Base-by-base conservation (phyloP, 2,113 vertebrate species). In the Ptilorrhoa leucosticta region DNA sequence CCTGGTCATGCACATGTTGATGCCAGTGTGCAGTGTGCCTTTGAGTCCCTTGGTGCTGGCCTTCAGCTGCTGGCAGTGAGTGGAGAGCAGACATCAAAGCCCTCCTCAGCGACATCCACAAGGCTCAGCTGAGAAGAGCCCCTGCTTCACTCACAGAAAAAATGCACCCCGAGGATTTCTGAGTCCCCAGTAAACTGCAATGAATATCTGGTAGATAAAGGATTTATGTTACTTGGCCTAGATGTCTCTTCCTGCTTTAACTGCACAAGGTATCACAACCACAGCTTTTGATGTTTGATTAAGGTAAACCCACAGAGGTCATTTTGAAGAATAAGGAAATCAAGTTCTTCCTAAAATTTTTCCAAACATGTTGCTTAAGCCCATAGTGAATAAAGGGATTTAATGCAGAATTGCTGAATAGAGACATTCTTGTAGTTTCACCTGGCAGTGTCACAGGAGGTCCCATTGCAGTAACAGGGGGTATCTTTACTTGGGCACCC, bases 161-260 rank as follows among this genome's bases (percentile, higher is more conserved):
- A 81, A 75, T 0, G 2, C 35, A 23, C 0, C 2, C 1, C 0
- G 0, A 61, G 39, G 44, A 77, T 72, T 64, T 77, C 23, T 7
- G 4, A 53, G 30, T 26, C 66, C 26, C 51, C 23, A 13, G 10
- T 56, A 42, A 54, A 54, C 17, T 61, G 28, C 50, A 40, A 30
- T 53, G 53, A 53, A 53, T 56, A 61, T 28, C 19, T 3, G 6
- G n/a, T 11, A 65, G 50, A 37, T 24, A 45, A 83, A 58, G 37
- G 45, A 57, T 45, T 44, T 65, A 14, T 81, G 39, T 24, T 57
- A 54, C 26, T 31, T 83, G 51, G 58, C 45, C 2, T 3, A 57
- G 26, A 66, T 2, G 2, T 10, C n/a, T 93, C 57, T 26, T 75
- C 44, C 47, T 70, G 54, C 26, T 61, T 89, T 77, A 69, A 35